Conservation (phyloP, 2,797 vertebrate genomes). For the Neosilurus hyrtlii region DNA sequence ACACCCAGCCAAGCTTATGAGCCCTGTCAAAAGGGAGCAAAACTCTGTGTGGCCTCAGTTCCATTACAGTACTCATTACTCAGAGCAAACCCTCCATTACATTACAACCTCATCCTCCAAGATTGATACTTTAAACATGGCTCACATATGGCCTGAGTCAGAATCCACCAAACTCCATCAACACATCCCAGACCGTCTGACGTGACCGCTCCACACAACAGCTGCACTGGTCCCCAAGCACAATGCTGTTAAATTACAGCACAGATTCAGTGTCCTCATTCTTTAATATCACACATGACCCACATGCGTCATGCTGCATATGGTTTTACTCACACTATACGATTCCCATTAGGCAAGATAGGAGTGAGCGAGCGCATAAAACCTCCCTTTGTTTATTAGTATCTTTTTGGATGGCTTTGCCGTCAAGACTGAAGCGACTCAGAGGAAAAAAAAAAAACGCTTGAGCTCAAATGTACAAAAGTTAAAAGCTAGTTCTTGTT, state of each 20-base stretch:
- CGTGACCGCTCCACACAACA: slow-evolving; percentile 23
- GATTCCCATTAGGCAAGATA: slow-evolving; percentile 16
- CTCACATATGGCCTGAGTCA: slow-evolving; percentile 38
- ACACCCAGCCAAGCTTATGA: slow-evolving; percentile 1
- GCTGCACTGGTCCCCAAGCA: slow-evolving; percentile 25
- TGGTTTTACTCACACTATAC: slow-evolving; percentile 33
- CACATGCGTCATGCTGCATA: slow-evolving; percentile 2
- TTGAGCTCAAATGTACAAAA: not conserved
- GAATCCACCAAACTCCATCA: not conserved
- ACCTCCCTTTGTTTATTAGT: slow-evolving; percentile 10
- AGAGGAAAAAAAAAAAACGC: no score
- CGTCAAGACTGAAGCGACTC: not conserved
- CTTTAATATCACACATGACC: slow-evolving; percentile 9
- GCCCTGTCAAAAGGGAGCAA: slow-evolving; percentile 5
- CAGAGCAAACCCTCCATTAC: slow-evolving; percentile 36
- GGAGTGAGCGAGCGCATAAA: slow-evolving; percentile 12
- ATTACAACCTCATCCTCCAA: slow-evolving; percentile 20
- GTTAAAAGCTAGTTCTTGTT: not conserved
- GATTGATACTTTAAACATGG: slow-evolving; percentile 20
- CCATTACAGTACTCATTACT: slow-evolving; percentile 48
- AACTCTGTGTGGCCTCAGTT: slow-evolving; percentile 36
- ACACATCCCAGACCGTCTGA: slow-evolving; percentile 22
- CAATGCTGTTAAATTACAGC: slow-evolving; percentile 22
- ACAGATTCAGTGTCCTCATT: slow-evolving; percentile 12
- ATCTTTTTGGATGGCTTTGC: slow-evolving; percentile 8